phyloP scores from a whole-genome alignment of 2,888 invertebrate species.

The Chymomyza fuscimana region DNA sequence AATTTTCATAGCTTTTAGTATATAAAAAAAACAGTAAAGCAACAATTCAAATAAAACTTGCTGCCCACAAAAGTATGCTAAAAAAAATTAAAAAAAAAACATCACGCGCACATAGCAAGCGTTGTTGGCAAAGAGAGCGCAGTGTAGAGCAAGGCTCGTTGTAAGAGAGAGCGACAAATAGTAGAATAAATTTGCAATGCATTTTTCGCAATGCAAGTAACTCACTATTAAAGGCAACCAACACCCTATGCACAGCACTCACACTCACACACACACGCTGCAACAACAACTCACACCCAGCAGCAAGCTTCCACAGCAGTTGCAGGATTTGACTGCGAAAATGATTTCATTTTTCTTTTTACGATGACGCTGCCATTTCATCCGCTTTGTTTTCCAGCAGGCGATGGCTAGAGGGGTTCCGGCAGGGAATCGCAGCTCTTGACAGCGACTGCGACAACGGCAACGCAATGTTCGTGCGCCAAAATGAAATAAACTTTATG shows the following conservation, averaged over 20 bases:
- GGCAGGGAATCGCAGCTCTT: not conserved
- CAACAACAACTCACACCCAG: not conserved
- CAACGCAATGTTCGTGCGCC: slow-evolving; percentile 64
- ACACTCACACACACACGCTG: not conserved
- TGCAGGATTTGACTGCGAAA: slow-evolving; percentile 57
- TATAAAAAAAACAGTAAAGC: not conserved
- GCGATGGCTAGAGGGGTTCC: not conserved
- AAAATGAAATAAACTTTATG: slow-evolving; percentile 72
- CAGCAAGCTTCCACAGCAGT: slow-evolving; percentile 16
- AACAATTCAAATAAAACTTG: not conserved
- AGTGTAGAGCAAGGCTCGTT: not conserved
- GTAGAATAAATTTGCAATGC: slow-evolving; percentile 46
- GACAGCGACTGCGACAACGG: slow-evolving; percentile 50
- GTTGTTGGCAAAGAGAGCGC: not conserved
- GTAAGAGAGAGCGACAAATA: slow-evolving; percentile 29
- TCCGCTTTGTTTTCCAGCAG: slow-evolving; percentile 60
- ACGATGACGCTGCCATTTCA: slow-evolving; percentile 68
- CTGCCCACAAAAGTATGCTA: slow-evolving; percentile 69
- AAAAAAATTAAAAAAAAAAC: slow-evolving; percentile 28
- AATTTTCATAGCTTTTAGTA: slow-evolving; percentile 31
- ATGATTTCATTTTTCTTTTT: slow-evolving; percentile 66
- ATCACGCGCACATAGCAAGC: slow-evolving; percentile 31
- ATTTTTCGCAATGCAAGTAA: slow-evolving; percentile 41
- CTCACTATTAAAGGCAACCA: slow-evolving; percentile 25
- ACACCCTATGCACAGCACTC: slow-evolving; percentile 9